Evolutionary conservation across 2,113 vertebrate species (phyloP).

Genomic region (Myrmecophaga tridactyla): DNA sequence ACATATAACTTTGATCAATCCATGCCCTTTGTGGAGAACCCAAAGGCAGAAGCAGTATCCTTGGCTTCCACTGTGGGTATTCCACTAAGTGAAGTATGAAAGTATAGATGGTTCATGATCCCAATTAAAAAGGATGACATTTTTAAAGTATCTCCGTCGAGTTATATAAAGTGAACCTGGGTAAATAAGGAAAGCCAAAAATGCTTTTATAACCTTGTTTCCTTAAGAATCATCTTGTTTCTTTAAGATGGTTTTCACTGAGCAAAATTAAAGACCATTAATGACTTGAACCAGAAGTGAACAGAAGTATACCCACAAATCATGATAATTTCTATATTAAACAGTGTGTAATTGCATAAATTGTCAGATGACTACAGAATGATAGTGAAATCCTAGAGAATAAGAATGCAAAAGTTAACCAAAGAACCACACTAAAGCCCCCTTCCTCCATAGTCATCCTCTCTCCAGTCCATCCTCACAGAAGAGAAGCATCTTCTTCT

Average conservation of each 20-base stretch:
- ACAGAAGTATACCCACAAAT: background rate
- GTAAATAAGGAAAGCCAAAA: background rate
- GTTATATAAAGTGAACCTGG: background rate
- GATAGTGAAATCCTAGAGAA: background rate
- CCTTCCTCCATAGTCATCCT: background rate
- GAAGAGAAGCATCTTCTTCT: background rate
- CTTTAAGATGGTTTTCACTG: background rate
- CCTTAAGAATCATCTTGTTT: background rate
- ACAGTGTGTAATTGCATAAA: background rate
- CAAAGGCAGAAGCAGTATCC: background rate
- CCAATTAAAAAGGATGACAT: background rate
- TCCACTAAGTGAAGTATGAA: fast-evolving
- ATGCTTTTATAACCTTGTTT: background rate
- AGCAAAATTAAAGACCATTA: background rate
- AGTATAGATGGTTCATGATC: background rate
- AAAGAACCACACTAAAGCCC: background rate
- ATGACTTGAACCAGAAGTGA: background rate
- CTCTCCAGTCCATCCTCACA: background rate
- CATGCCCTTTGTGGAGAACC: background rate
- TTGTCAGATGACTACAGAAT: background rate
- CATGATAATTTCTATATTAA: constrained; percentile 27
- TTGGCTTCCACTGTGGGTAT: background rate
- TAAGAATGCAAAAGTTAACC: background rate
- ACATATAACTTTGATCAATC: background rate
- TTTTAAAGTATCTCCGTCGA: constrained; percentile 6